These are phyloP conservation scores for Amphilophus citrinellus DNA, from an alignment of 2,113 vertebrate genomes.

Conservation along the genomic window DNA sequence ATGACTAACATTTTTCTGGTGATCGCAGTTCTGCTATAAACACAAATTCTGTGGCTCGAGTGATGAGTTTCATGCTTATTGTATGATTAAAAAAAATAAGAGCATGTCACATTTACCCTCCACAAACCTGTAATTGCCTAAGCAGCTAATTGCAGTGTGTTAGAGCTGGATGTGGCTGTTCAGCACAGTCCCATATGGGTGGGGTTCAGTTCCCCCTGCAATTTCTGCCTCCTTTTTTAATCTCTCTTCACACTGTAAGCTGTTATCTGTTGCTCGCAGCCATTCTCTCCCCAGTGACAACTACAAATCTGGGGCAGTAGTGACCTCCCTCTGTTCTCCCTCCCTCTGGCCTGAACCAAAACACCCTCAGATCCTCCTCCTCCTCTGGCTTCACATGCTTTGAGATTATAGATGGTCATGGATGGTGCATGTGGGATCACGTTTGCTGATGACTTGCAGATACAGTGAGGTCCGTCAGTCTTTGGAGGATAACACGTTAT, in stretches of 20 bases:
- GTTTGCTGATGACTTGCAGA: background rate
- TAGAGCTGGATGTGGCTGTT: conserved; percentile 48
- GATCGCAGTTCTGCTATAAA: conserved; percentile 20
- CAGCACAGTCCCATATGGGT: conserved; percentile 46
- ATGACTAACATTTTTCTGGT: background rate
- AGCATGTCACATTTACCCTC: conserved; percentile 44
- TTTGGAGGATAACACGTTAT: background rate
- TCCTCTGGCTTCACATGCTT: conserved; percentile 11
- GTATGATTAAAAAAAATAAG: conserved; percentile 39
- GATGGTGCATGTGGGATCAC: background rate
- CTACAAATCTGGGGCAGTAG: conserved; percentile 70
- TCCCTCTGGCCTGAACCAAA: conserved; percentile 32
- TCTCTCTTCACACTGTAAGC: conserved; percentile 61
- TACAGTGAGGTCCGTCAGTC: background rate
- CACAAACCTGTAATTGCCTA: conserved; percentile 65
- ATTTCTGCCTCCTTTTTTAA: conserved; percentile 67
- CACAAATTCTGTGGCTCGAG: conserved; percentile 12
- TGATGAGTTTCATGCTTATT: conserved; percentile 15
- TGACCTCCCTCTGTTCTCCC: conserved; percentile 45
- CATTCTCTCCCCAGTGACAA: conserved; percentile 72
- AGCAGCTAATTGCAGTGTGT: conserved; percentile 65
- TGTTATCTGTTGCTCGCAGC: conserved; percentile 70
- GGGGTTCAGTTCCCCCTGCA: conserved; percentile 56
- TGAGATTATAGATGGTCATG: conserved; percentile 1
- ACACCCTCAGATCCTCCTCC: conserved; percentile 36